phyloP scores from a whole-genome alignment of 2,113 vertebrate genomes.

The Mugil cephalus region DNA sequence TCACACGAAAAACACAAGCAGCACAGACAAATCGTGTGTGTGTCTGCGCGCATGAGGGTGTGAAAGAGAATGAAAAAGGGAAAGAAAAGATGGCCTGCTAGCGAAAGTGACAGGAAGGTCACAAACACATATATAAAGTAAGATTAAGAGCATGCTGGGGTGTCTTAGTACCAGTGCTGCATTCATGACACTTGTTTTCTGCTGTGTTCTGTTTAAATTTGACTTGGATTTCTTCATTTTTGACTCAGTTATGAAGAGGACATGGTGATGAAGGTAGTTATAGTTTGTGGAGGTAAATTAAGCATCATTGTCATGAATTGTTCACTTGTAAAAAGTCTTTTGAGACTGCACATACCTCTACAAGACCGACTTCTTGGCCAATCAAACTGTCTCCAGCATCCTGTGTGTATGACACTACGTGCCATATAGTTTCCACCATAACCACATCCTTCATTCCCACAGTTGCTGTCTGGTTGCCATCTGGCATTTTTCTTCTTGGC shows the following conservation, averaged over 20 bases:
- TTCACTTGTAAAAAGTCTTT: too few relatives aligned
- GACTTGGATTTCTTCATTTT: neutral
- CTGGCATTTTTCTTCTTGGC: constrained; percentile 65
- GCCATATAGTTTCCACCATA: constrained; percentile 28
- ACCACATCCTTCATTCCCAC: constrained; percentile 46
- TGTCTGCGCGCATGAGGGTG: too few relatives aligned
- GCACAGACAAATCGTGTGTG: too few relatives aligned
- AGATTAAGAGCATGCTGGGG: neutral
- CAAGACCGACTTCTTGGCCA: too few relatives aligned
- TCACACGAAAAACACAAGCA: too few relatives aligned
- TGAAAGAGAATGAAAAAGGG: neutral
- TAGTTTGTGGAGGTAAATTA: too few relatives aligned
- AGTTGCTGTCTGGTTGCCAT: constrained; percentile 71
- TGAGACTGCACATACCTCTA: neutral
- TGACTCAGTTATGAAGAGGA: neutral
- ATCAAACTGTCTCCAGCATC: neutral
- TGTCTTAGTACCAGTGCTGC: neutral
- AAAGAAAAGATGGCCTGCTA: neutral
- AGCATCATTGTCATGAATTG: too few relatives aligned
- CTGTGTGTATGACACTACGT: neutral
- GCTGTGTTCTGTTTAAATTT: neutral
- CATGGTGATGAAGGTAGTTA: neutral
- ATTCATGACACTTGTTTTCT: neutral
- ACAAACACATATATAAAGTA: constrained; percentile 1
- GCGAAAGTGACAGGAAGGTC: constrained; percentile 7